These are phyloP conservation scores for Chironomus tepperi DNA, from an alignment of 1,140 invertebrate genomes.

Conservation along the genomic window DNA sequence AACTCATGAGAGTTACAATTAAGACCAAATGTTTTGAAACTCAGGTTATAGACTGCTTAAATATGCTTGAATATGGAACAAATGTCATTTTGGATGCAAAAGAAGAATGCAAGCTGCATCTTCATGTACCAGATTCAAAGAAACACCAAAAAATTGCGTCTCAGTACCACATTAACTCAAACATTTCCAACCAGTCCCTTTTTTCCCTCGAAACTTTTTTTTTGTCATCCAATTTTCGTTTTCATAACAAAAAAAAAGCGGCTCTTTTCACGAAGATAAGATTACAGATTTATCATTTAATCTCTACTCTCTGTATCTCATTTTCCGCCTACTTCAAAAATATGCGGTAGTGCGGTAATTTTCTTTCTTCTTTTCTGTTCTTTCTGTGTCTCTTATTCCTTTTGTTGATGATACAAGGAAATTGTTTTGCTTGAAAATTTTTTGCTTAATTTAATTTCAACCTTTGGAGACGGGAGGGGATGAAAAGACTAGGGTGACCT, in stretches of 20 bases:
- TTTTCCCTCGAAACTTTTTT: background rate
- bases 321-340: background rate
- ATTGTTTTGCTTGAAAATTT: slow-evolving; percentile 4
- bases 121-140: no score
- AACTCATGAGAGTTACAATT: no score
- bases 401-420: background rate
- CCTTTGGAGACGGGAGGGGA: background rate
- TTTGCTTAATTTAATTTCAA: slow-evolving; percentile 15
- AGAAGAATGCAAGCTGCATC: no score
- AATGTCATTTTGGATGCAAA: no score
- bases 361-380: background rate
- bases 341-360: background rate
- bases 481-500: background rate
- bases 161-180: no score
- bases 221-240: slow-evolving; percentile 11
- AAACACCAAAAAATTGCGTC: no score
- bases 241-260: background rate
- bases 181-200: no score
- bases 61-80: no score
- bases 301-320: background rate
- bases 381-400: background rate
- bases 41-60: no score
- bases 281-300: slow-evolving; percentile 14
- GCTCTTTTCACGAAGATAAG: slow-evolving; percentile 1
- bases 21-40: no score